Evolutionary conservation across 2,113 vertebrate species (phyloP), one percentile per base, ranked within the genome.

Genomic region (Thamnophis sirtalis): DNA sequence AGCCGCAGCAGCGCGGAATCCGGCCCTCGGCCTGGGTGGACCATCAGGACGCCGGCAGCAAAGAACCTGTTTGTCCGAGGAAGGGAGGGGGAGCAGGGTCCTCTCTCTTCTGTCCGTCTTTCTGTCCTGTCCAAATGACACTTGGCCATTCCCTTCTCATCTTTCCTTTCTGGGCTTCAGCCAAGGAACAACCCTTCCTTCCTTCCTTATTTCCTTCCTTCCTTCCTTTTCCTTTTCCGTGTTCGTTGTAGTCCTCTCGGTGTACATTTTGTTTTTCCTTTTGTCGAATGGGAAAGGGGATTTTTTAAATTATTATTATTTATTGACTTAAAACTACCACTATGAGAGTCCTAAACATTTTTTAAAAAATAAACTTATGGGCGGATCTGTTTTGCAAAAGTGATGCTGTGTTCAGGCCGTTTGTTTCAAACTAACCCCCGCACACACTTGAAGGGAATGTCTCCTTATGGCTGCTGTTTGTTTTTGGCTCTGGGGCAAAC

Each of bases 131-230:
- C 88, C 95, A 96, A 96, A 96, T 94, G 94, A 96, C 95, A 96
- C 97, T 95, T 96, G 97, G 98, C 98, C 97, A 95, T 97, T 97
- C 96, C 95, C 97, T 96, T 97, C 94, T 97, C 96, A 95, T 95
- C 93, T 96, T 96, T 92, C 94, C 94, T 95, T 96, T 95, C 96
- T 94, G 94, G 94, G 93, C 95, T 97, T 96, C 93, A n/a, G 73
- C 91, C 95, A 90, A 92, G 88, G 92, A 51, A 68, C 95, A 86
- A 89, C 73, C 88, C 4, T 60, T 60, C 84, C 56, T 5, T 86
- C 87, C 13, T 38, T 58, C 13, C 6, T 38, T 19, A 24, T 1
- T 38, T 8, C 50, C 4, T 63, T 15, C 15, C 84, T 86, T 56
- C 49, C 92, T 84, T 43, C 92, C 95, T 95, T 96, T 9, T 54